A percentile compares a stretch with the other conserved stretches of the same genome.
Conservation (phyloP, 92 coral and sea anemone species). For the Parazoanthus swiftii region DNA sequence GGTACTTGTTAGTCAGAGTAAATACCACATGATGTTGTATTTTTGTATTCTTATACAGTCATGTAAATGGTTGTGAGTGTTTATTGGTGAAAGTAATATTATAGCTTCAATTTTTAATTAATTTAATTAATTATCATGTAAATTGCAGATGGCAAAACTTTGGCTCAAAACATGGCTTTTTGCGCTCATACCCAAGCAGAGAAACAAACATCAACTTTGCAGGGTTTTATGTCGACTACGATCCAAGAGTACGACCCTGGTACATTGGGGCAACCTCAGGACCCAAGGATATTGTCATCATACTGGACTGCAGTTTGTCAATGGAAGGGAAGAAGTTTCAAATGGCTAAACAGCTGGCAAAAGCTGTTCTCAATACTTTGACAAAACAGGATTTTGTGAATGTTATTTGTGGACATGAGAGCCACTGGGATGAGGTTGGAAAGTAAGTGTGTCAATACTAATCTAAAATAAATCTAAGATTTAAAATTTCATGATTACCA, state of each 20-base stretch:
- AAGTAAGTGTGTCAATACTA: constrained; percentile 63
- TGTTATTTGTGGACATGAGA: constrained; percentile 92
- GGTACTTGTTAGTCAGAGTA: too few relatives aligned
- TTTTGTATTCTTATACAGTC: background rate
- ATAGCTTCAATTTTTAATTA: background rate
- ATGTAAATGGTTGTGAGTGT: too few relatives aligned
- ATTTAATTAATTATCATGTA: background rate
- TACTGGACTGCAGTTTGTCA: constrained; percentile 92
- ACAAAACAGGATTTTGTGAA: constrained; percentile 98
- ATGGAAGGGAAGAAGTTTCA: constrained; percentile 90
- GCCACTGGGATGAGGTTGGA: constrained; percentile 98
- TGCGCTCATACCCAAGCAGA: constrained; percentile 86
- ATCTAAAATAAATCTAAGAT: too few relatives aligned
- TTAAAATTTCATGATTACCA: too few relatives aligned
- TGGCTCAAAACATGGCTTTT: constrained; percentile 91
- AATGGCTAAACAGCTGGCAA: constrained; percentile 97
- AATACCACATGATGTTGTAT: too few relatives aligned
- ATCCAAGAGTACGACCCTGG: constrained; percentile 99
- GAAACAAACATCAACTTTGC: constrained; percentile 98
- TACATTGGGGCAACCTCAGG: constrained; percentile 98
- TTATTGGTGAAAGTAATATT: too few relatives aligned
- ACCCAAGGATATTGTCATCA: constrained; percentile 93
- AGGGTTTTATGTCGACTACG: constrained; percentile 93
- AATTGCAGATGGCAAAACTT: constrained; percentile 94
- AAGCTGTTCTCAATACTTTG: constrained; percentile 87